Base-by-base conservation (phyloP, 2,888 invertebrate genomes). In the Trissolcus japonicus region DNA sequence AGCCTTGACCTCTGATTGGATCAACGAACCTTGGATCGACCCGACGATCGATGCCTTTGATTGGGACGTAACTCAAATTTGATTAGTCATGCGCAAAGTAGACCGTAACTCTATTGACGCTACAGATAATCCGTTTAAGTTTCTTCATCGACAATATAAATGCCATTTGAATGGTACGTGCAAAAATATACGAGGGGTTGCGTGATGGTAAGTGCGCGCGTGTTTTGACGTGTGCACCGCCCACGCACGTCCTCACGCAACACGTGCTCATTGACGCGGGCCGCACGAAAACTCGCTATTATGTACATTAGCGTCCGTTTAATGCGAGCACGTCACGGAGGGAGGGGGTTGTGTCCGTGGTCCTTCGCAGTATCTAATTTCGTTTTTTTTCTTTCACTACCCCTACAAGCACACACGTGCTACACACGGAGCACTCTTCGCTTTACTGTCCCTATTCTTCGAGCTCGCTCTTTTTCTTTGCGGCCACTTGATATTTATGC, bases 261-360 rank as follows among this genome's bases (percentile, higher is more conserved):
- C 82, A 80, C 80, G 79, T 81, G 78, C 80, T 74, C 79, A 76
- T 81, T 77, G 79, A 79, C 80, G 78, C 80, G 77, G 79, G 65
- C 78, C 80, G 81, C 85, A 87, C 86, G 85, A 82, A 81, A 86
- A 84, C 84, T 84, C 84, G 84, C 86, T 84, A 87, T 88, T 88
- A 88, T 86, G 84, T 84, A 86, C 82, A 86, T 88, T 87, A 87
- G 85, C 84, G 84, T 83, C 76, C 81, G 82, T 85, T 86, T 86
- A 86, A 85, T 82, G 81, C 79, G 62, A 74, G 59, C 67, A 51
- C 66, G 61, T 74, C 71, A 48, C 69, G 63, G 61, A 55, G 57
- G 51, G 11, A 53, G 51, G 53, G 63, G 62, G 46, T 54, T 56
- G 43, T 57, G 35, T 43, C 16, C 67, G 59, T 54, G 67, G 62